Conservation (phyloP, 2,797 vertebrate genomes). For the Cuniculus paca region DNA sequence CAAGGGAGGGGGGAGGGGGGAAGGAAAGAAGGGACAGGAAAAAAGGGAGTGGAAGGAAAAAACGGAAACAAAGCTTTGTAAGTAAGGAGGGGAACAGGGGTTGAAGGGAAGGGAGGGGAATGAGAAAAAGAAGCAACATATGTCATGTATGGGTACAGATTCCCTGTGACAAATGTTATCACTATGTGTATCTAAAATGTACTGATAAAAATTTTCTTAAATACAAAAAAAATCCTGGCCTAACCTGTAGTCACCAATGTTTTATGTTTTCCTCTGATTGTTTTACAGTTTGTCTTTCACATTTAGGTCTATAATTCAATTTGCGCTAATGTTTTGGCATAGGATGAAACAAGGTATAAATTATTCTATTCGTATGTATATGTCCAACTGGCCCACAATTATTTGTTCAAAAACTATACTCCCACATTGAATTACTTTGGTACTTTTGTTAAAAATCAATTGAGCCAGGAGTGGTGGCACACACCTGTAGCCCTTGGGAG, state of each 20-base stretch:
- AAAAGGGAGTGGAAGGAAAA: no score
- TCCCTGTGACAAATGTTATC: not conserved
- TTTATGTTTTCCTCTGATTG: not conserved
- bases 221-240: not conserved
- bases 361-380: not conserved
- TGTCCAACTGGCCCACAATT: not conserved
- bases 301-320: not conserved
- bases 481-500: no score
- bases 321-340: not conserved
- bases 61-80: no score
- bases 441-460: not conserved
- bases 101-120: no score
- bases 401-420: not conserved
- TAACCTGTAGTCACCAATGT: not conserved
- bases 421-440: not conserved
- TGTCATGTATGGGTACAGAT: no score
- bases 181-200: not conserved
- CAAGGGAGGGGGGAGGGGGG: no score
- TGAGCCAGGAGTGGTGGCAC: no score
- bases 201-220: not conserved
- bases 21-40: no score
- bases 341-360: not conserved
- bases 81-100: no score
- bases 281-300: not conserved
- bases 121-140: no score